phyloP scores from a whole-genome alignment of 2,113 vertebrate species.

The Cacatua alba region DNA sequence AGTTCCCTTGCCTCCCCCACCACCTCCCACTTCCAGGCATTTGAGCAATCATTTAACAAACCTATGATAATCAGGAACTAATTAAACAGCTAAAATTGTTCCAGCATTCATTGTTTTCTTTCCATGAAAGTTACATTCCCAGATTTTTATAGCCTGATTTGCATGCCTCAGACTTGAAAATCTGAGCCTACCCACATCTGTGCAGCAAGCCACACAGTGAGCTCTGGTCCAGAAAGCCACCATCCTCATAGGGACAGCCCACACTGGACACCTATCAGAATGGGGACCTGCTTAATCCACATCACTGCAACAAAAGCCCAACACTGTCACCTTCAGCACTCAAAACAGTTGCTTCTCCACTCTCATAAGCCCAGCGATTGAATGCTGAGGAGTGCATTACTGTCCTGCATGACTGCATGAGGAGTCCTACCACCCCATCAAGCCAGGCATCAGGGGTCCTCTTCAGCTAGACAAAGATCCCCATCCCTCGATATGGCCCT shows the following conservation, averaged over 20 bases:
- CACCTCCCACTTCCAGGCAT: neutral
- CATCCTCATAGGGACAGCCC: fast-evolving
- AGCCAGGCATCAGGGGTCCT: neutral
- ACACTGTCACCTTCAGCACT: neutral
- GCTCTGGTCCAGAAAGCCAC: neutral
- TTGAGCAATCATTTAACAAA: neutral
- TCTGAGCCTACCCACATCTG: neutral
- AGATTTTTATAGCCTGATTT: neutral
- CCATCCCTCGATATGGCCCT: fast-evolving
- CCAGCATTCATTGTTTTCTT: neutral
- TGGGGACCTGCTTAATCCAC: neutral
- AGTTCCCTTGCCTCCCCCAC: neutral
- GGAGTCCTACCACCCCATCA: neutral
- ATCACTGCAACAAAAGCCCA: neutral
- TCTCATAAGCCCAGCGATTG: neutral
- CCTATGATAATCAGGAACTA: neutral
- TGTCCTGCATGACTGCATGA: neutral
- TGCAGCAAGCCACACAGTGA: neutral
- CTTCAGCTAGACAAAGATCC: neutral
- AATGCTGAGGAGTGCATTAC: neutral
- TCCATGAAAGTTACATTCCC: neutral
- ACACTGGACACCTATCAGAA: fast-evolving
- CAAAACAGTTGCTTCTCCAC: neutral
- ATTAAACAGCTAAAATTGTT: neutral
- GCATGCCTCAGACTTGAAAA: fast-evolving